Evolutionary conservation across 2,797 vertebrate genomes (phyloP).

Genomic region (Enteromius mattozi): DNA sequence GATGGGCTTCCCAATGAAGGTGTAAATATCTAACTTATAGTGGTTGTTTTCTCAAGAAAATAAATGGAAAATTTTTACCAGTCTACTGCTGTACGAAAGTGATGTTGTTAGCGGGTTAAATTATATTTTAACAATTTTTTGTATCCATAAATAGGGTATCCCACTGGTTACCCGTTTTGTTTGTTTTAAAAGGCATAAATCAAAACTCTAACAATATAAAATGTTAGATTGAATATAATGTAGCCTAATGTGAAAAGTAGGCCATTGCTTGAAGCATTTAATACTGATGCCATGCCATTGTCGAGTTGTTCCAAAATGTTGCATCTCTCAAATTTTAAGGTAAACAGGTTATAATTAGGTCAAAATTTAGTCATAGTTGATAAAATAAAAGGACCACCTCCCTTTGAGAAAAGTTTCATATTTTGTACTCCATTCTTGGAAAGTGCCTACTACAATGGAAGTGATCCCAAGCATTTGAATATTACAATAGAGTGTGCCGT

Average conservation of each 20-base stretch:
- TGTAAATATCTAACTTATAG: slow-evolving; percentile 82
- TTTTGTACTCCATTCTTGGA: not conserved
- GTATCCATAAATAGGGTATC: not conserved
- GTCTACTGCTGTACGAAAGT: not conserved
- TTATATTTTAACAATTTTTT: not conserved
- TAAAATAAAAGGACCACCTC: not conserved
- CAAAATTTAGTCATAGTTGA: not conserved
- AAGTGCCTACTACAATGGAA: not conserved
- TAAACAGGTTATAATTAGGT: not conserved
- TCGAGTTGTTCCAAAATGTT: not conserved
- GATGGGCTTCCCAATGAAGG: slow-evolving; percentile 67
- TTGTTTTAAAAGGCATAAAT: not conserved
- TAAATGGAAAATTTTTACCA: slow-evolving; percentile 73
- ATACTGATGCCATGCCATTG: not conserved
- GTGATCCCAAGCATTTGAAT: not conserved
- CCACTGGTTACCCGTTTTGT: not conserved
- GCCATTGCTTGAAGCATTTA: not conserved
- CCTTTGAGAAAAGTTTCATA: not conserved
- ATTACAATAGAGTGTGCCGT: not conserved
- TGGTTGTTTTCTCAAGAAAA: slow-evolving; percentile 68
- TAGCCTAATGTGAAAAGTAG: not conserved
- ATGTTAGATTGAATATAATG: no score
- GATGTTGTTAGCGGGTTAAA: not conserved
- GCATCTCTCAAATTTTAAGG: not conserved
- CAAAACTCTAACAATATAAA: not conserved